Evolutionary conservation across 2,888 invertebrate species (phyloP), one percentile per base, ranked within the genome.

Genomic region (Yponomeuta malinellus): DNA sequence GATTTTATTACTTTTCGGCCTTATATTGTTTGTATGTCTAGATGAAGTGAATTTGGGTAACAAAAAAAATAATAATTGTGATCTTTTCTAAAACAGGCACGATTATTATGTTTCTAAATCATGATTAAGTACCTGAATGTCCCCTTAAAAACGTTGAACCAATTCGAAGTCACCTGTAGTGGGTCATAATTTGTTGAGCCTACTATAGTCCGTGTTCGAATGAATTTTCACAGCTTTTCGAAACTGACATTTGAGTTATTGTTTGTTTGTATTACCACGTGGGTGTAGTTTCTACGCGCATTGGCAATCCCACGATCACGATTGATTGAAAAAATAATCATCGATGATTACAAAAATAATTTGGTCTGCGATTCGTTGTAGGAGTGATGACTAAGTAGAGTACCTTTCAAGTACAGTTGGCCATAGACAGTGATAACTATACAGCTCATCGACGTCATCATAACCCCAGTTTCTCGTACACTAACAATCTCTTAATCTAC

Each of bases 271-370:
- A 59, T 59, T 59, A 15, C 12, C 12, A 12, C 52, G 52, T 59
- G 52, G 52, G 52, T 59, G 52, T 15, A 59, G 52, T 59, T 59
- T 59, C 15, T 59, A 59, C 12, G 12, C 15, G 52, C 12, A 15
- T 15, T 59, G 52, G 52, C 52, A 59, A 59, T 59, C 52, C 52
- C 52, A 59, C 52, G 52, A 59, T 59, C 52, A 59, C 52, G 52
- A 59, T 59, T 59, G 52, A 59, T 59, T 12, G 52, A 59, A 15
- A 59, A 59, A 59, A 59, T 59, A 59, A 59, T 59, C 52, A 59
- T 59, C 52, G 52, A 59, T 59, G 52, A 59, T 59, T 59, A 59
- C 52, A 59, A 12, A 59, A 59, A 59, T 59, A 59, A 59, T 59
- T 59, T 59, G 52, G 52, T 15, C 15, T 59, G 52, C 15, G 52